Evolutionary conservation across 2,797 vertebrate species (phyloP).

Genomic region (Chrosomus eos): DNA sequence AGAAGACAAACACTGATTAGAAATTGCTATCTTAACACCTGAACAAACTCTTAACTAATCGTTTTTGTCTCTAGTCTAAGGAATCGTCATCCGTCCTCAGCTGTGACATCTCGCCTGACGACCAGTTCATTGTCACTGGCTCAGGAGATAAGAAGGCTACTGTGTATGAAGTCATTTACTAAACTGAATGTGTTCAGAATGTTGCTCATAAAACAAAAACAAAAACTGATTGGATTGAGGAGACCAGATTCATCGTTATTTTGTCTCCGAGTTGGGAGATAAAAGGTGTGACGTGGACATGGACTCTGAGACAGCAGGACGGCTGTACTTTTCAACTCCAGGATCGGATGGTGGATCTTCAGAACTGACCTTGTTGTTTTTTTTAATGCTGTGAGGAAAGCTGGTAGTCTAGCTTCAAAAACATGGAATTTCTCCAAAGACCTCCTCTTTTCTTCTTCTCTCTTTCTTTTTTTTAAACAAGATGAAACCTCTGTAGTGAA

Average conservation of each 20-base stretch:
- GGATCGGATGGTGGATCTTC: conserved; percentile 38
- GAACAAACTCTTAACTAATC: not conserved
- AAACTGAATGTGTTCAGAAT: conserved; percentile 65
- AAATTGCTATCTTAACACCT: not conserved
- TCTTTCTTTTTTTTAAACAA: conserved; percentile 69
- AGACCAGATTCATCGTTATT: conserved; percentile 21
- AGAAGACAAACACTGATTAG: not conserved
- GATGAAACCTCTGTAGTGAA: conserved; percentile 81
- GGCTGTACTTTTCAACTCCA: conserved; percentile 9
- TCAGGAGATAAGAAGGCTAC: conserved; percentile 91
- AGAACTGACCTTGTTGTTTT: conserved; percentile 67
- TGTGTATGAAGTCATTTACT: conserved; percentile 92
- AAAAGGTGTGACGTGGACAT: conserved; percentile 31
- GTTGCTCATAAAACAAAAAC: not conserved
- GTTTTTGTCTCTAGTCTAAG: conserved; percentile 75
- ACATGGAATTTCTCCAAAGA: conserved; percentile 82
- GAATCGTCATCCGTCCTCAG: conserved; percentile 85
- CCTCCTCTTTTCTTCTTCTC: conserved; percentile 67
- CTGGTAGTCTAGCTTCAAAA: conserved; percentile 75
- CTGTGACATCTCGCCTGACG: conserved; percentile 85
- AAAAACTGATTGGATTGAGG: conserved; percentile 13
- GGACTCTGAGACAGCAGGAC: not conserved
- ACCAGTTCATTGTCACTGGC: conserved; percentile 88
- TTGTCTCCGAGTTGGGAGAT: conserved; percentile 20
- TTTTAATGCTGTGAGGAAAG: conserved; percentile 75